These are phyloP conservation scores for Varanus salvator DNA, from an alignment of 2,113 vertebrate genomes.

Conservation along the genomic window DNA sequence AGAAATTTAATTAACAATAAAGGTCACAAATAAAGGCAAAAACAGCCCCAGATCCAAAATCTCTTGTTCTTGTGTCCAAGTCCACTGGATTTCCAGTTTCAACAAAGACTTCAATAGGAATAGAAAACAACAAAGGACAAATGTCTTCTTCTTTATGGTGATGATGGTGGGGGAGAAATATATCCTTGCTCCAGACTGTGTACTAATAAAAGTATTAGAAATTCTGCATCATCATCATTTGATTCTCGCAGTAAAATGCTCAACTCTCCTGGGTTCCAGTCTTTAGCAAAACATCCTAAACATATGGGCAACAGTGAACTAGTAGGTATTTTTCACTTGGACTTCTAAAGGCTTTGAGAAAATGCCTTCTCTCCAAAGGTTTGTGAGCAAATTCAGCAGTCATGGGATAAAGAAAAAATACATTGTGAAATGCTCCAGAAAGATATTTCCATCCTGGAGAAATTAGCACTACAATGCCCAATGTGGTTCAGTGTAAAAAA, in stretches of 20 bases:
- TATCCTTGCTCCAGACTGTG: conserved; percentile 35
- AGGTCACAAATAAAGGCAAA: conserved; percentile 13
- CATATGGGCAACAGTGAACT: too few species aligned
- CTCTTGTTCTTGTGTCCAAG: conserved; percentile 38
- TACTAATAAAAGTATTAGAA: background rate
- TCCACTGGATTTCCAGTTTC: conserved; percentile 33
- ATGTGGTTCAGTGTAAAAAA: too few species aligned
- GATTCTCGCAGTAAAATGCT: background rate
- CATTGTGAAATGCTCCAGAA: too few species aligned
- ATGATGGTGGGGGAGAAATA: background rate
- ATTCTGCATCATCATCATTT: background rate
- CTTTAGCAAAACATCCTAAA: background rate
- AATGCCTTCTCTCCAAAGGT: too few species aligned
- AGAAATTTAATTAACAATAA: conserved; percentile 48
- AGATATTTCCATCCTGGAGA: too few species aligned
- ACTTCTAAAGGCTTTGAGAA: too few species aligned
- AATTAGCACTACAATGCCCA: too few species aligned
- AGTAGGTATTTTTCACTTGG: too few species aligned
- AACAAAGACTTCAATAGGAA: conserved; percentile 52
- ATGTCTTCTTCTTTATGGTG: conserved; percentile 35
- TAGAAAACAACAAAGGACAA: conserved; percentile 59
- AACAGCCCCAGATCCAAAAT: conserved; percentile 40
- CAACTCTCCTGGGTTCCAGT: background rate
- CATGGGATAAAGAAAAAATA: too few species aligned
- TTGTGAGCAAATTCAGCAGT: too few species aligned